These are phyloP conservation scores for Pseudopipra pipra DNA, from an alignment of 2,113 vertebrate genomes.

Conservation along the genomic window DNA sequence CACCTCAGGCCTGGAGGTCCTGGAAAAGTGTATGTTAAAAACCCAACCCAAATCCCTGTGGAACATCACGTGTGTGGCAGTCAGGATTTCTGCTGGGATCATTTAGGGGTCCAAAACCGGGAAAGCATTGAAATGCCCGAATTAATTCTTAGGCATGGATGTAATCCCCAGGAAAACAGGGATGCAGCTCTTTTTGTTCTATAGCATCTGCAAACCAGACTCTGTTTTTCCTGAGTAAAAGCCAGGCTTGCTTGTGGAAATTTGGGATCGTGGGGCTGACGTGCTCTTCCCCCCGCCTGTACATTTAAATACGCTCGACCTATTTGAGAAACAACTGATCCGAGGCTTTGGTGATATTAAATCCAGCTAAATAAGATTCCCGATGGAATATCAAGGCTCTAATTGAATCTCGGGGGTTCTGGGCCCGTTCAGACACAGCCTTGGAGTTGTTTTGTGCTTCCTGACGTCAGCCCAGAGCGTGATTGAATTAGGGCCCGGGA, in stretches of 20 bases:
- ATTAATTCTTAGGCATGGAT: background rate
- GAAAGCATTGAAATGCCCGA: accelerated
- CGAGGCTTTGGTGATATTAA: slow-evolving; percentile 71
- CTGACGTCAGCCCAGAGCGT: slow-evolving; percentile 75
- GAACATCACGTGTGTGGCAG: accelerated
- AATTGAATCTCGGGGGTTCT: slow-evolving; percentile 79
- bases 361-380: slow-evolving; percentile 68
- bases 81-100: accelerated
- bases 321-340: slow-evolving; percentile 67
- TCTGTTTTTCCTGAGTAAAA: background rate
- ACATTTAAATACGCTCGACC: slow-evolving; percentile 39
- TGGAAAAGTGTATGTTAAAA: background rate
- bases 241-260: background rate
- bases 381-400: slow-evolving; percentile 71
- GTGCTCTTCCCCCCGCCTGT: background rate
- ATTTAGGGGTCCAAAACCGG: background rate
- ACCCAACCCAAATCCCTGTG: accelerated
- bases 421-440: slow-evolving; percentile 73
- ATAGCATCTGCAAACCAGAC: no score
- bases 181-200: background rate
- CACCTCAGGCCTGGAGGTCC: background rate
- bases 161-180: background rate
- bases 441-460: slow-evolving; percentile 68
- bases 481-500: slow-evolving; percentile 74
- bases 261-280: background rate